These are phyloP conservation scores for Orientallactaga sibirica DNA, from an alignment of 2,797 vertebrate genomes.

Conservation along the genomic window DNA sequence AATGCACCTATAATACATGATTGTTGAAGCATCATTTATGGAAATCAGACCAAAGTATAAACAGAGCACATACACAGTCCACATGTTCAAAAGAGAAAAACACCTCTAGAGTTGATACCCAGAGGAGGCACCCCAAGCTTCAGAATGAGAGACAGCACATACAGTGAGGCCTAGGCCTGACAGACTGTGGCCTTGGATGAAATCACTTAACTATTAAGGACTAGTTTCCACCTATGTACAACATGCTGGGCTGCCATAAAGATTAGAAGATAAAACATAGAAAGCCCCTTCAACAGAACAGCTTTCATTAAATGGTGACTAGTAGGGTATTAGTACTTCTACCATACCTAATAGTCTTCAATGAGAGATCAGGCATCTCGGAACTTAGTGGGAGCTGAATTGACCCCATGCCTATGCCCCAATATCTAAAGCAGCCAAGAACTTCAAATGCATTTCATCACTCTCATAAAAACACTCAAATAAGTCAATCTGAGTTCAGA, in stretches of 20 bases:
- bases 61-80: not conserved
- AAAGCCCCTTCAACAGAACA: not conserved
- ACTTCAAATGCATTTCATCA: slow-evolving; percentile 46
- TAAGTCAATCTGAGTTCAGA: not conserved
- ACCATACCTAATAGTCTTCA: not conserved
- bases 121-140: not conserved
- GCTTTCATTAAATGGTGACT: not conserved
- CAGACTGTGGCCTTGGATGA: not conserved
- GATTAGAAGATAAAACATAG: not conserved
- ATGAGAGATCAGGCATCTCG: not conserved
- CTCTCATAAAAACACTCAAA: not conserved
- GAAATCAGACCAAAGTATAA: slow-evolving; percentile 41
- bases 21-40: slow-evolving; percentile 37
- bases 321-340: not conserved
- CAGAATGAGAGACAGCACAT: not conserved
- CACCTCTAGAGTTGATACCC: not conserved
- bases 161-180: not conserved
- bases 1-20: slow-evolving; percentile 37
- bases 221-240: not conserved
- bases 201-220: not conserved
- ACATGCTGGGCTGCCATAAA: not conserved
- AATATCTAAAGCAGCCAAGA: not conserved
- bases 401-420: not conserved
- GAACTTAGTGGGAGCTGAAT: not conserved
- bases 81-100: not conserved